Evolutionary conservation across 2,113 vertebrate genomes (phyloP).

Genomic region (Trachemys scripta): DNA sequence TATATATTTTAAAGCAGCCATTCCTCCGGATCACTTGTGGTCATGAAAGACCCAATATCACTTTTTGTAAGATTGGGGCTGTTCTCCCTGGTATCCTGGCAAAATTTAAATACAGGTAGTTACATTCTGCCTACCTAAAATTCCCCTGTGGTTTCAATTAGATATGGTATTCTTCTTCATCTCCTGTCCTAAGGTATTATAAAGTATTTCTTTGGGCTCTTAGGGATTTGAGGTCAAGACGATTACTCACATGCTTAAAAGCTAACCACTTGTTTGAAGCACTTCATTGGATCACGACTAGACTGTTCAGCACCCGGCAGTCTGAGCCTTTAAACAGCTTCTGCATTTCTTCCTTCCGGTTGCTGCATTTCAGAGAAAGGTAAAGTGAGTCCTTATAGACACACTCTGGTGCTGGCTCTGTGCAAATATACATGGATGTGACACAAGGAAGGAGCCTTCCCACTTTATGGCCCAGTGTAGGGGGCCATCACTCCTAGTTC

Average conservation of each 20-base stretch:
- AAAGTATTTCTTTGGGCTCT: background rate
- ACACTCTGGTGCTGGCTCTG: background rate
- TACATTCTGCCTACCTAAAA: background rate
- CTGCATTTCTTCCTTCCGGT: background rate
- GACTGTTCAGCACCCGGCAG: background rate
- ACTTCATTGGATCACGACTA: background rate
- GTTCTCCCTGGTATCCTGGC: too few species aligned
- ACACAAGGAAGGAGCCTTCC: background rate
- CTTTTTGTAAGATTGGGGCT: background rate
- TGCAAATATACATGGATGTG: background rate
- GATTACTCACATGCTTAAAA: background rate
- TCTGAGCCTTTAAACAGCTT: background rate
- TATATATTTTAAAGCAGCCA: rapidly evolving
- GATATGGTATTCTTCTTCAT: background rate
- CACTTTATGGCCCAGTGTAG: background rate
- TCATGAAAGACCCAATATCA: background rate
- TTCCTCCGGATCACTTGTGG: background rate
- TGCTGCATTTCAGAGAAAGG: background rate
- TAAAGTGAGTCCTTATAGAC: background rate
- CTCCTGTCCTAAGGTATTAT: background rate
- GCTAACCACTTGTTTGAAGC: background rate
- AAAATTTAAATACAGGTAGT: background rate
- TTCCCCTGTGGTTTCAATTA: background rate
- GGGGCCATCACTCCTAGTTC: background rate
- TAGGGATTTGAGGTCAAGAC: background rate